Conservation (phyloP, 2,113 vertebrate species). For the Desmodus rotundus region DNA sequence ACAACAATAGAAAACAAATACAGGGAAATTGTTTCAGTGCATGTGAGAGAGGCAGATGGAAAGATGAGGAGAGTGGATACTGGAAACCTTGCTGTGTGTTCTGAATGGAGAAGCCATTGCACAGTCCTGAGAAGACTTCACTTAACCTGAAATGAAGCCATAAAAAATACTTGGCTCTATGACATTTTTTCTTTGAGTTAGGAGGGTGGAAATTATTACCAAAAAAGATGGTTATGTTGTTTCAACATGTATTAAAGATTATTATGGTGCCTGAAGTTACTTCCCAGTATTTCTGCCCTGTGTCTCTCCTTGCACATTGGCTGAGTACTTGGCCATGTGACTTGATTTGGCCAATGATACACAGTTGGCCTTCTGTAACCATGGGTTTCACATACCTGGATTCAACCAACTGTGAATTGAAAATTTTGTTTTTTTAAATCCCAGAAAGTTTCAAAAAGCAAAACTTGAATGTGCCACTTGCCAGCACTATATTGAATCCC, state of each 20-base stretch:
- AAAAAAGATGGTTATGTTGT: neutral
- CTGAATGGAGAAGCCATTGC: neutral
- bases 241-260: neutral
- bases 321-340: neutral
- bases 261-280: neutral
- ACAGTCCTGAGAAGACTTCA: neutral
- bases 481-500: neutral
- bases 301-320: too few relatives aligned
- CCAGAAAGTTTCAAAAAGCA: neutral
- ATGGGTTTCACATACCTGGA: neutral
- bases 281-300: neutral
- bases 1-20: neutral
- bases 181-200: neutral
- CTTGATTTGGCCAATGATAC: neutral
- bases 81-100: neutral
- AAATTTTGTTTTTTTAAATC: neutral
- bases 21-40: neutral
- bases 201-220: neutral
- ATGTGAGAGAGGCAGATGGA: neutral
- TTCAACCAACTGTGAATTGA: neutral
- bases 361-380: neutral
- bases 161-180: neutral
- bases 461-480: neutral
- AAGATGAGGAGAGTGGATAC: neutral
- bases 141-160: neutral